Conservation (phyloP, 2,888 invertebrate genomes). For the Metallyticus violacea region DNA sequence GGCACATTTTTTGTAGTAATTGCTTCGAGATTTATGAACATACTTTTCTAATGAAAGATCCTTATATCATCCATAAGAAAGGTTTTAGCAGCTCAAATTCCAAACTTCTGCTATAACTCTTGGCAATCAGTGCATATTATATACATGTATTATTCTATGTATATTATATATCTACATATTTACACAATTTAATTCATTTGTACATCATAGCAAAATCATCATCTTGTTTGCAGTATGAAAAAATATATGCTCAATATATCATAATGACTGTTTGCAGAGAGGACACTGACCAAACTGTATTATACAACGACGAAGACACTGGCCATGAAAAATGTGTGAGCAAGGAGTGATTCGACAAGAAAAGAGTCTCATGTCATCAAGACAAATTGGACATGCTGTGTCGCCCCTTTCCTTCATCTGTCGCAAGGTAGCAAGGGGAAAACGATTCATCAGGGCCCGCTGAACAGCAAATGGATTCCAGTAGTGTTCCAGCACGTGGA, state of each 20-base stretch:
- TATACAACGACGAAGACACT: conserved; percentile 30
- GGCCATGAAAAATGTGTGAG: conserved; percentile 29
- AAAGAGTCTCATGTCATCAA: conserved; percentile 29
- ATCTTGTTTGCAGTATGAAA: no score
- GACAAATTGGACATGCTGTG: conserved; percentile 25
- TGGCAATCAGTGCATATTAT: no score
- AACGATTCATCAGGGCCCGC: conserved; percentile 7
- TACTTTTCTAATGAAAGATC: no score
- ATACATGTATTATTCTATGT: no score
- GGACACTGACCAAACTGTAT: conserved; percentile 34
- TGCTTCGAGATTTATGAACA: no score
- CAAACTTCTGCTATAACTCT: background rate
- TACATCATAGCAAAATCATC: background rate
- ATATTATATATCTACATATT: background rate
- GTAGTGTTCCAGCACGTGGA: conserved; percentile 23
- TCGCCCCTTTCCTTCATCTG: conserved; percentile 22
- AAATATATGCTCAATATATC: no score
- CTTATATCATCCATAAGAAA: no score
- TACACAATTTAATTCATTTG: background rate
- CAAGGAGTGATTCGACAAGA: conserved; percentile 28
- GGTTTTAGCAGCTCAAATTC: no score
- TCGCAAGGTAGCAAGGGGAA: conserved; percentile 21
- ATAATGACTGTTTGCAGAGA: conserved; percentile 32
- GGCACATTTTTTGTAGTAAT: no score
- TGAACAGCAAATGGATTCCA: conserved; percentile 29